These are phyloP conservation scores for Scalopus aquaticus DNA, from an alignment of 2,113 vertebrate species.

Conservation along the genomic window DNA sequence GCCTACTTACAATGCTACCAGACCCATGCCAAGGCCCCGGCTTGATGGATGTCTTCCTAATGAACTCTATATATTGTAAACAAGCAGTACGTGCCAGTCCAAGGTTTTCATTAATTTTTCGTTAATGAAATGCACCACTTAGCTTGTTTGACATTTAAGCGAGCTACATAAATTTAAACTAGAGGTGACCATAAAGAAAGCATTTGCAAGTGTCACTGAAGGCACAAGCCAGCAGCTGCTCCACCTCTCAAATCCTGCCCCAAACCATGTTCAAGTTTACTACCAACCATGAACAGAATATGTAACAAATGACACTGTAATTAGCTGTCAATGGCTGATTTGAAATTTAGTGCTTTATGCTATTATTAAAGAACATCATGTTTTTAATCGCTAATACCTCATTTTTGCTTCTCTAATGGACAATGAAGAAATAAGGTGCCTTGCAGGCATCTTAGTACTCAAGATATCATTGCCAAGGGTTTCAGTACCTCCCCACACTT, in stretches of 20 bases:
- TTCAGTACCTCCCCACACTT: neutral
- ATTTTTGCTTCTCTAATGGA: constrained; percentile 53
- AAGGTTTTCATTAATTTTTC: constrained; percentile 88
- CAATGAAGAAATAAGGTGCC: neutral
- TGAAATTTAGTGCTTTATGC: constrained; percentile 59
- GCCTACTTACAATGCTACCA: constrained; percentile 73
- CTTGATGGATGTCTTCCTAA: constrained; percentile 83
- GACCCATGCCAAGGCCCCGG: constrained; percentile 66
- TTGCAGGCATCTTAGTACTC: neutral
- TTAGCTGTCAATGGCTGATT: constrained; percentile 65
- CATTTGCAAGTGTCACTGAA: constrained; percentile 81
- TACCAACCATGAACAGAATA: constrained; percentile 70
- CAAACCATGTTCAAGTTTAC: constrained; percentile 76
- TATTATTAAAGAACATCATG: constrained; percentile 35
- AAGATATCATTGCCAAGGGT: neutral
- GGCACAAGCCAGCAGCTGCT: constrained; percentile 76
- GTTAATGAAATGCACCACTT: constrained; percentile 88
- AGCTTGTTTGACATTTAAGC: constrained; percentile 86
- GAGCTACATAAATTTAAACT: constrained; percentile 85
- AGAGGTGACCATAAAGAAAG: constrained; percentile 81
- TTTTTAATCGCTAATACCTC: constrained; percentile 37
- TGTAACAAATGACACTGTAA: constrained; percentile 74
- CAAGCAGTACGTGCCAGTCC: constrained; percentile 79
- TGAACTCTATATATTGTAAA: constrained; percentile 87
- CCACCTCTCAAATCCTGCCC: constrained; percentile 63